Percentiles rank a stretch among this genome's conserved stretches.
phyloP scores from a whole-genome alignment of 2,888 invertebrate genomes.

The Nudaria mundana region DNA sequence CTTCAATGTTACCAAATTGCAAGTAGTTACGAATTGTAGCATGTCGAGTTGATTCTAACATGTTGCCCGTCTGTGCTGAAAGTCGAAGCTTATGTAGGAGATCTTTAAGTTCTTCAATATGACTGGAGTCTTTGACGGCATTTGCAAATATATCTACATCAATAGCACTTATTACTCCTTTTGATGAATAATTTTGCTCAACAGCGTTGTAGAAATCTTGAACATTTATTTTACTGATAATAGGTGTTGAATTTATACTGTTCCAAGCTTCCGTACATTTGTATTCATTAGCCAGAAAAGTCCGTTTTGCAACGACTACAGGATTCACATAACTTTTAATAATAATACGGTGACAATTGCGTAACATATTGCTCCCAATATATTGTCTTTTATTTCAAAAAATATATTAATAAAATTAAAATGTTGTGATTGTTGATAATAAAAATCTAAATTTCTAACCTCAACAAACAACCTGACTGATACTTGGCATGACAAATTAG shows the following conservation, averaged over 20 bases:
- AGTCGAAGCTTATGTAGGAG: constrained; percentile 86
- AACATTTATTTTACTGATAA: constrained; percentile 83
- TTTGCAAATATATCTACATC: constrained; percentile 93
- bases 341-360: constrained; percentile 34
- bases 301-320: constrained; percentile 47
- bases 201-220: constrained; percentile 86
- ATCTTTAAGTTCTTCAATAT: constrained; percentile 87
- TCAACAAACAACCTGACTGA: no score
- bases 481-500: no score
- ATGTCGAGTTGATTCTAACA: constrained; percentile 90
- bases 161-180: constrained; percentile 85
- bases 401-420: no score
- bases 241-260: constrained; percentile 80
- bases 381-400: no score
- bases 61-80: constrained; percentile 85
- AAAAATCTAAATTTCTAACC: no score
- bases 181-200: constrained; percentile 83
- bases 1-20: constrained; percentile 78
- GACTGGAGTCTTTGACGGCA: constrained; percentile 75
- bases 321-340: constrained; percentile 26
- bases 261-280: constrained; percentile 87
- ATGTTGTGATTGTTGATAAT: no score
- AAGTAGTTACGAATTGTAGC: constrained; percentile 86
- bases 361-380: constrained; percentile 35
- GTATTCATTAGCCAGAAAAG: constrained; percentile 87